Base-by-base conservation (phyloP, 1,140 invertebrate species). In the Eciton burchellii region DNA sequence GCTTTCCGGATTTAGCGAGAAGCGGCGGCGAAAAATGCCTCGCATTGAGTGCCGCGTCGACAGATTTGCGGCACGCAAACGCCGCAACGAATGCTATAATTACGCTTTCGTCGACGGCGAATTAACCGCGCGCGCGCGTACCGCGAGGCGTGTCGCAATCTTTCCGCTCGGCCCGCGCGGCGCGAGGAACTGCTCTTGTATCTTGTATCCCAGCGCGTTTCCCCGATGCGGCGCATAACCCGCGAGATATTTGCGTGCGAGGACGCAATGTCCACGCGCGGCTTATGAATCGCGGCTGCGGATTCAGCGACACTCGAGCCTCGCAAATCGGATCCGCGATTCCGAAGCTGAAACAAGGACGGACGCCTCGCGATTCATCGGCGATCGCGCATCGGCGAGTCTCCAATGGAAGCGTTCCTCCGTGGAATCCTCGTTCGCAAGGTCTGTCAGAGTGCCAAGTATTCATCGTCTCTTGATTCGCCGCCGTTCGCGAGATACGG, bases 371-470 rank as follows among this genome's bases (percentile, higher is more conserved):
- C 12, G 21, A 6, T 72, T 26, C 14, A 24, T 63, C 47, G 26
- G 21, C 9, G 43, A 57, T n/a, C 24, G 57, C 24, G 35, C n/a
- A n/a, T n/a, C n/a, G n/a, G n/a, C n/a, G n/a, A n/a, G n/a, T n/a
- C n/a, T n/a, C n/a, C n/a, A n/a, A n/a, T n/a, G n/a, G n/a, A n/a
- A n/a, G n/a, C n/a, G n/a, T n/a, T n/a, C n/a, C n/a, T n/a, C n/a
- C n/a, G n/a, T n/a, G 26, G 26, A 57, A 70, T 79, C 12, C 41
- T 49, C 35, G 19, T 54, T 56, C 59, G 45, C 29, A 19, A 63
- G 35, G 63, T 68, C 77, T 86, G 86, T 86, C 84, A 68, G 21
- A 26, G 16, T 77, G 84, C 84, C 87, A 88, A 81, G 72, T 71
- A 76, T 86, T 65, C 16, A 41, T 77, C 70, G 71, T 74, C 68